These are phyloP conservation scores for Lateolabrax maculatus DNA, from an alignment of 2,797 vertebrate genomes.

Conservation along the genomic window DNA sequence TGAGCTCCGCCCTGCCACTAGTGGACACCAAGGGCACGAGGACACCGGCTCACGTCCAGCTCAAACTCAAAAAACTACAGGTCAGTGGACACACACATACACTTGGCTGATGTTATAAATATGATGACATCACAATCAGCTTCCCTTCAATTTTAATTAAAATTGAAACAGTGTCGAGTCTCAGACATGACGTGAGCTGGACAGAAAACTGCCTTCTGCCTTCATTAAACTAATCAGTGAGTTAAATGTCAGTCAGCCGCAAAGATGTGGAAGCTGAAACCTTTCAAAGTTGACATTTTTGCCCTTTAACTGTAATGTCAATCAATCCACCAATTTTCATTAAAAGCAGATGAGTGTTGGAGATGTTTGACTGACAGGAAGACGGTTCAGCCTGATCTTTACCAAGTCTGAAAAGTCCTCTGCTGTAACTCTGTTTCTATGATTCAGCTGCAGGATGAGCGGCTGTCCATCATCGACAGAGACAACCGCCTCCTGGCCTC, in stretches of 20 bases:
- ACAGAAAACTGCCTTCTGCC: background rate
- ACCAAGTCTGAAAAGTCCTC: background rate
- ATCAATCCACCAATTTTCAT: too few species aligned
- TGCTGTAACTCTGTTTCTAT: background rate
- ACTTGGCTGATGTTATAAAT: too few species aligned
- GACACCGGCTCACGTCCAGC: slow-evolving; percentile 79
- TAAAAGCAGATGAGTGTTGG: background rate
- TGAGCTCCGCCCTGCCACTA: slow-evolving; percentile 73
- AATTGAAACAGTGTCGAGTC: too few species aligned
- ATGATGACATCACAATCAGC: background rate
- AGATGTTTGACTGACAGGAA: background rate
- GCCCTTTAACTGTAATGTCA: background rate
- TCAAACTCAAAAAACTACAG: slow-evolving; percentile 86
- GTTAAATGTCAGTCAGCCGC: background rate
- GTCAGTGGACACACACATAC: slow-evolving; percentile 53
- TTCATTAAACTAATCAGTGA: background rate
- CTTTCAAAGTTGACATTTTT: background rate
- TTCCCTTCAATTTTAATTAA: too few species aligned
- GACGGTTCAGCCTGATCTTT: too few species aligned
- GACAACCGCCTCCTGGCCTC: slow-evolving; percentile 81
- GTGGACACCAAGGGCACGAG: slow-evolving; percentile 79
- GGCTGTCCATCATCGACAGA: slow-evolving; percentile 73
- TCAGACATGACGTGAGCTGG: background rate
- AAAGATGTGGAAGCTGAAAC: background rate
- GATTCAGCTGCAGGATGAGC: slow-evolving; percentile 81